Evolutionary conservation across 2,888 invertebrate genomes (phyloP).

Genomic region (Teleiodes luculella): DNA sequence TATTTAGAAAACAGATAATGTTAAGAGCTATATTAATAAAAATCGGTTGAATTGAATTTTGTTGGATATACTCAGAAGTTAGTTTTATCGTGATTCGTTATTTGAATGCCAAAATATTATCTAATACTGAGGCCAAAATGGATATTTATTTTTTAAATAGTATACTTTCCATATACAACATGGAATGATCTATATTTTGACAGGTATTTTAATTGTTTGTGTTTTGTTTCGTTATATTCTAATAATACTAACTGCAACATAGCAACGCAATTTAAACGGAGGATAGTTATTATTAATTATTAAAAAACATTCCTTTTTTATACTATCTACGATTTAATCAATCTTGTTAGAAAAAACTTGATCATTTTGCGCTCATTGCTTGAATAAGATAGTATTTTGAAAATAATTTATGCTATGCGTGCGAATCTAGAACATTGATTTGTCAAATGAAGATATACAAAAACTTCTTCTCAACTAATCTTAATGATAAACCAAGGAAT

Average conservation of each 20-base stretch:
- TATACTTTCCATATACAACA: neutral
- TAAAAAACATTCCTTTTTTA: constrained; percentile 11
- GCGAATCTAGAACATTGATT: too few species aligned
- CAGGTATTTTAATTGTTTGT: neutral
- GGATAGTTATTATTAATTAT: neutral
- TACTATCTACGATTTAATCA: too few species aligned
- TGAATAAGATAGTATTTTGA: too few species aligned
- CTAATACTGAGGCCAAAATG: constrained; percentile 50
- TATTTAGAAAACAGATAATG: constrained; percentile 47
- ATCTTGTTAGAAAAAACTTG: neutral
- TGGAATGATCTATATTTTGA: constrained; percentile 3
- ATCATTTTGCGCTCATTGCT: too few species aligned
- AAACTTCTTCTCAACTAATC: too few species aligned
- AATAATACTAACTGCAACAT: neutral
- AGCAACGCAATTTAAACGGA: neutral
- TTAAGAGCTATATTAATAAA: constrained; percentile 46
- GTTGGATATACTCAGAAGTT: constrained; percentile 61
- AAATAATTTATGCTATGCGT: too few species aligned
- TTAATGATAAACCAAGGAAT: too few species aligned
- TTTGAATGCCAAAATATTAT: constrained; percentile 61
- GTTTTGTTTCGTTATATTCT: neutral
- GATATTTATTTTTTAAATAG: constrained; percentile 45
- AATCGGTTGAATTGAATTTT: constrained; percentile 48
- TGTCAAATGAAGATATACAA: too few species aligned
- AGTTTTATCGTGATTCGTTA: constrained; percentile 48